Percentiles rank a stretch among this genome's conserved stretches.
Conservation (phyloP, 2,797 vertebrate genomes). For the Tapirus indicus region DNA sequence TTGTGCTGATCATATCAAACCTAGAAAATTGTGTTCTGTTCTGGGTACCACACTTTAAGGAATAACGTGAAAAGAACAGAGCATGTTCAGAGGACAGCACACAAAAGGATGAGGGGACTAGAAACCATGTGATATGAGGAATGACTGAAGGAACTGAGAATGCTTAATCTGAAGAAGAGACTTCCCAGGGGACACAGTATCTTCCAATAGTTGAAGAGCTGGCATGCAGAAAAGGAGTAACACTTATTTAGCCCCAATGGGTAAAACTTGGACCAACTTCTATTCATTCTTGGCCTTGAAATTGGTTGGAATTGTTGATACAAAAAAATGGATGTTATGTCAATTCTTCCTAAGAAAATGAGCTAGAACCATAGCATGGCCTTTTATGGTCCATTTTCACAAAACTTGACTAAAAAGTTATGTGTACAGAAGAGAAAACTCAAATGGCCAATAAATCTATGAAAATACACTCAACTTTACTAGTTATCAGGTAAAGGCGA, state of each 20-base stretch:
- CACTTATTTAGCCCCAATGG: not conserved
- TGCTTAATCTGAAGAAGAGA: constrained; percentile 1
- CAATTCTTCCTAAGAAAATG: constrained; percentile 33
- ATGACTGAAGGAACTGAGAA: constrained; percentile 9
- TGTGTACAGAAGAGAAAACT: constrained; percentile 30
- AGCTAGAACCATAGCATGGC: not conserved
- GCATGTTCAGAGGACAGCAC: constrained; percentile 25
- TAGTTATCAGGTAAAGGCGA: constrained; percentile 10
- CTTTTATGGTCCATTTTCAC: constrained; percentile 30
- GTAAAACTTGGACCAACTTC: not conserved
- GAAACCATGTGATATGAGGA: constrained; percentile 31
- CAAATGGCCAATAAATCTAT: constrained; percentile 31
- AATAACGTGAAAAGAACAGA: constrained; percentile 57
- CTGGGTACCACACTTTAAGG: not conserved
- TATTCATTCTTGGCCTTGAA: constrained; percentile 52
- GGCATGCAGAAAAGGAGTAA: not conserved
- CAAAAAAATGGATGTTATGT: not conserved
- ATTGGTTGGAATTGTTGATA: not conserved
- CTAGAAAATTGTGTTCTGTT: constrained; percentile 8
- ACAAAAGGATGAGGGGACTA: constrained; percentile 17
- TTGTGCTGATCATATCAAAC: constrained; percentile 18
- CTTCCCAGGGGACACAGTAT: not conserved
- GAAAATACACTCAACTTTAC: constrained; percentile 34
- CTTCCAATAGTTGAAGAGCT: constrained; percentile 41
- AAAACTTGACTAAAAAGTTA: constrained; percentile 45